Evolutionary conservation across 1,140 invertebrate genomes (phyloP), one percentile per base, ranked within the genome.

Genomic region (Pygmarrhopalites habei): DNA sequence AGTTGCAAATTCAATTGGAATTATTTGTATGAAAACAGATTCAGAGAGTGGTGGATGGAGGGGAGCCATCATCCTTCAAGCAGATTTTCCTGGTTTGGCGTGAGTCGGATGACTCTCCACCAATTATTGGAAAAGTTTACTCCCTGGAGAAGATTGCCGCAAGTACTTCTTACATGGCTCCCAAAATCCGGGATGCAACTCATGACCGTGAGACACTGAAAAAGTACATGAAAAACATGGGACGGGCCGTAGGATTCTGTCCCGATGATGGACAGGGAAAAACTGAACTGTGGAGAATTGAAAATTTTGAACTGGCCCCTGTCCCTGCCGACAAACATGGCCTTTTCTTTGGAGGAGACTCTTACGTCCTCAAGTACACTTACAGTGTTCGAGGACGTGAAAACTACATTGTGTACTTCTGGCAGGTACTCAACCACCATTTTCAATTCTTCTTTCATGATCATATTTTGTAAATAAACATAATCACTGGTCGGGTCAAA

Each of bases 41-140:
- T 15, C 79, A 84, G 70, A 78, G 84, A 71, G 80, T 90, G 21
- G 82, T 87, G 2, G 85, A 89, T 71, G 81, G 81, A 44, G 85
- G 83, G 1, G 88, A 90, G 74, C 84, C 87, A 15, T 80, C 85
- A 3, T 78, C 82, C 1, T 90, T 90, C 75, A 88, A 88, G 66
- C 86, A 89, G 67, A 89, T 88, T 73, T 90, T 90, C 75, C 74
- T 77, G 28, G 82, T 82, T 0, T 90, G 88, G 88, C 81, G 82
- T 56, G 86, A 86, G 69, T 72, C 74, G 35, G 82, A 82, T 66
- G 82, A 83, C 76, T 25, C 51, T 23, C 74, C 78, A 0, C 63
- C 72, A 53, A 73, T 75, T 12, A 65, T 76, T 35, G 76, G 75
- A 25, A 67, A 73, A 58, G 64, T 74, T 5, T 74, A 70, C 60